A percentile compares a stretch with the other conserved stretches of the same genome.
Evolutionary conservation across 2,113 vertebrate species (phyloP).

Genomic region (Anguilla japonica): DNA sequence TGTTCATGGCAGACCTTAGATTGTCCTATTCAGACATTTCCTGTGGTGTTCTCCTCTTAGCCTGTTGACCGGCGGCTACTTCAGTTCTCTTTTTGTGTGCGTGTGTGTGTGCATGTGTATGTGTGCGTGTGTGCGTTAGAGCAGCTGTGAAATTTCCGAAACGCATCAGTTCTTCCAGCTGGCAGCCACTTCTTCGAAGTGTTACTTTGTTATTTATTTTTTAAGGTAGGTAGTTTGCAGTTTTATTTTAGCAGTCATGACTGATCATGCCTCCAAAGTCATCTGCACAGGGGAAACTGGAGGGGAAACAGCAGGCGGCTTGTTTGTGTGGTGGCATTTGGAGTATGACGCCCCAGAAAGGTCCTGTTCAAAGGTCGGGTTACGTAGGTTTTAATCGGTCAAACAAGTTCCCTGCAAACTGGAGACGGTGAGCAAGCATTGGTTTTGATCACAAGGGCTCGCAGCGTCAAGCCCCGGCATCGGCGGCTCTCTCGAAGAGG

Average conservation of each 20-base stretch:
- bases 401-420: not conserved
- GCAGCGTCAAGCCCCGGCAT: not conserved
- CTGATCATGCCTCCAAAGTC: not conserved
- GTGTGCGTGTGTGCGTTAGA: not conserved
- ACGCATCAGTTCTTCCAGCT: not conserved
- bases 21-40: not conserved
- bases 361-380: not conserved
- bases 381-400: not conserved
- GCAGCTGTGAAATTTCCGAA: not conserved
- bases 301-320: not conserved
- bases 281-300: not conserved
- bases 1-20: not conserved
- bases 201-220: not conserved
- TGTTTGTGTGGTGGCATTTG: slow-evolving; percentile 3
- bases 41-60: not conserved
- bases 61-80: not conserved
- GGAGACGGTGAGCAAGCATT: not conserved
- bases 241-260: not conserved
- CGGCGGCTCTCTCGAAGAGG: not conserved
- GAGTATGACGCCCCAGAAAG: not conserved
- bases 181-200: not conserved
- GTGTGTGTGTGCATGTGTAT: too few relatives aligned
- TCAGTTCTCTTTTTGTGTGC: not conserved
- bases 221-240: not conserved
- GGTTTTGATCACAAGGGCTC: not conserved